Conservation (phyloP, 1,140 invertebrate species). For the Drosophila arizonae region DNA sequence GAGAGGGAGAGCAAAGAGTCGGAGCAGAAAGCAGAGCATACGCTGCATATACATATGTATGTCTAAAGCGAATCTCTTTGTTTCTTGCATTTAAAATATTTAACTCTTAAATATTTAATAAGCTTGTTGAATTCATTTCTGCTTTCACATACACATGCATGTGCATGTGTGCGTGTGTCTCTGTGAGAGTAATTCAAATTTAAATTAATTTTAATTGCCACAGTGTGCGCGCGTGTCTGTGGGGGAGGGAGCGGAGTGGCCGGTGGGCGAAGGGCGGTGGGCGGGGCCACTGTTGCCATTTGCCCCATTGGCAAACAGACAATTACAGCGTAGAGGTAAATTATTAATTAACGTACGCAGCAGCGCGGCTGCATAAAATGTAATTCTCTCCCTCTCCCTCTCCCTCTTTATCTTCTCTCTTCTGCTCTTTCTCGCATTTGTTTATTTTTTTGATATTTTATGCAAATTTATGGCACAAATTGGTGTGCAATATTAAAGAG, state of each 20-base stretch:
- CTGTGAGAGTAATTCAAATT: conserved; percentile 65
- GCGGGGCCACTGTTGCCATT: conserved; percentile 34
- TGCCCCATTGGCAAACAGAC: conserved; percentile 40
- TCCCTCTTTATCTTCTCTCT: too few species aligned
- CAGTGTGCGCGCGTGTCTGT: not conserved
- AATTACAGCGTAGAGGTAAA: conserved; percentile 25
- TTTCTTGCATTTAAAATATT: not conserved
- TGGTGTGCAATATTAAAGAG: too few species aligned
- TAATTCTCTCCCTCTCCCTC: not conserved
- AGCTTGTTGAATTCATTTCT: conserved; percentile 16
- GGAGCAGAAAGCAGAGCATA: too few species aligned
- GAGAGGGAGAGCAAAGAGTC: too few species aligned
- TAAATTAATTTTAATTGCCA: conserved; percentile 80
- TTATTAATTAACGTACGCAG: conserved; percentile 41
- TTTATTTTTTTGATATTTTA: too few species aligned
- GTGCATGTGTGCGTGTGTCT: not conserved
- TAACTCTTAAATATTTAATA: conserved; percentile 2
- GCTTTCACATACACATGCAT: conserved; percentile 14
- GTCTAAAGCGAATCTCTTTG: not conserved
- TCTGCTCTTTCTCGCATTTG: too few species aligned
- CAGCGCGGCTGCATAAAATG: not conserved
- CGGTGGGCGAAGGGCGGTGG: not conserved
- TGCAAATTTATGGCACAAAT: too few species aligned
- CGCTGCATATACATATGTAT: not conserved
- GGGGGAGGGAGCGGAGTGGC: not conserved